Percentiles rank a stretch among this genome's conserved stretches.
These are phyloP conservation scores for Apoderus coryli DNA, from an alignment of 2,888 invertebrate genomes.

Conservation along the genomic window DNA sequence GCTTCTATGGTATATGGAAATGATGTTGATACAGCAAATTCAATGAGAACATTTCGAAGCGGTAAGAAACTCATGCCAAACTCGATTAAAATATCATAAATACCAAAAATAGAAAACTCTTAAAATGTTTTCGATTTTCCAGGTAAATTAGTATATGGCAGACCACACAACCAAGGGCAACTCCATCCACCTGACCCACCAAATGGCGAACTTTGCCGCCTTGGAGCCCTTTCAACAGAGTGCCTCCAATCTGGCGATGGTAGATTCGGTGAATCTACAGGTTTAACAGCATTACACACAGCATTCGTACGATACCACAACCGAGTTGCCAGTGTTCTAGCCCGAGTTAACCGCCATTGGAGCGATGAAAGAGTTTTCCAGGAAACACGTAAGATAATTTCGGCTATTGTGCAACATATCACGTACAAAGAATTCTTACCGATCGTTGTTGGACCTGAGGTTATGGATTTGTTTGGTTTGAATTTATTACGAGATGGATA, in stretches of 20 bases:
- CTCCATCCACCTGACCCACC: conserved; percentile 39
- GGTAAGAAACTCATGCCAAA: conserved; percentile 34
- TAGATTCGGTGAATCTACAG: conserved; percentile 69
- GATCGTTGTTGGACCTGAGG: conserved; percentile 56
- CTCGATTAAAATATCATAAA: conserved; percentile 1
- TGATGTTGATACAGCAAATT: conserved; percentile 54
- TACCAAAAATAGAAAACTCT: neutral
- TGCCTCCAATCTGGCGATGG: conserved; percentile 71
- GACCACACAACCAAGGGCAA: conserved; percentile 39
- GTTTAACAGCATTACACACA: conserved; percentile 58
- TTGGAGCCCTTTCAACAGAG: conserved; percentile 55
- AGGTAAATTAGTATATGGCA: conserved; percentile 28
- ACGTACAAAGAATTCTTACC: conserved; percentile 75
- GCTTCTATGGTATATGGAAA: conserved; percentile 73
- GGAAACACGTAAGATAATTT: conserved; percentile 68
- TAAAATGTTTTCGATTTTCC: conserved; percentile 9
- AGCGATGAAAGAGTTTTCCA: conserved; percentile 77
- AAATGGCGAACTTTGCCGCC: conserved; percentile 50
- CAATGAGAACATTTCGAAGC: conserved; percentile 58
- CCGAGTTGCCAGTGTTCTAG: conserved; percentile 55
- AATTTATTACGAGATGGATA: conserved; percentile 52
- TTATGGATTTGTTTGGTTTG: conserved; percentile 60
- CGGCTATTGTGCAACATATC: conserved; percentile 70
- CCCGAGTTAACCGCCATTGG: conserved; percentile 70
- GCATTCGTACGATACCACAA: conserved; percentile 62